Percentiles rank a stretch among this genome's conserved stretches.
Evolutionary conservation across 2,888 invertebrate species (phyloP).

Genomic region (Troides helena): DNA sequence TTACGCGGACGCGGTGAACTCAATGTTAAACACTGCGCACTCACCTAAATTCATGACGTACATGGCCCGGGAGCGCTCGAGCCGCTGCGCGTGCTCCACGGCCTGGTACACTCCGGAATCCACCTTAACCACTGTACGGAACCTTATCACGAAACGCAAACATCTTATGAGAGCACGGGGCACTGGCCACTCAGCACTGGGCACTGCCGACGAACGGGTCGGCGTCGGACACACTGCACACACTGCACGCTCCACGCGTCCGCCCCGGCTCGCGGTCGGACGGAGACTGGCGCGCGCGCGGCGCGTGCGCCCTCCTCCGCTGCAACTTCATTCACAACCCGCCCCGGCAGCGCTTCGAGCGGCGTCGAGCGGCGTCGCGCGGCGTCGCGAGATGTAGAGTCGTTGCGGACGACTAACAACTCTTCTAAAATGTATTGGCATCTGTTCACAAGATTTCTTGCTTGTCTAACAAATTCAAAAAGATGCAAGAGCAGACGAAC

Average conservation of each 20-base stretch:
- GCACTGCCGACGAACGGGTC: slow-evolving; percentile 61
- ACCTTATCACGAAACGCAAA: slow-evolving; percentile 70
- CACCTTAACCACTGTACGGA: slow-evolving; percentile 68
- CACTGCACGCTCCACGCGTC: slow-evolving; percentile 48
- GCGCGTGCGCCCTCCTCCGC: slow-evolving; percentile 36
- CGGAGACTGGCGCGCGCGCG: slow-evolving; percentile 53
- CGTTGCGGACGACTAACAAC: no score
- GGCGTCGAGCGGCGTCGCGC: no score
- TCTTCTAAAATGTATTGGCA: no score
- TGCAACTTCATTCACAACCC: slow-evolving; percentile 35
- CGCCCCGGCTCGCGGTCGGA: slow-evolving; percentile 62
- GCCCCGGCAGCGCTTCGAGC: not conserved
- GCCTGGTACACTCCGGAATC: slow-evolving; percentile 77
- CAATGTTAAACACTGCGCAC: slow-evolving; percentile 63
- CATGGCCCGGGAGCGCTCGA: slow-evolving; percentile 79
- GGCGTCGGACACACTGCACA: slow-evolving; percentile 33
- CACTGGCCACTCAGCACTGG: slow-evolving; percentile 34
- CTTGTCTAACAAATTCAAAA: no score
- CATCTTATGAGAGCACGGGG: slow-evolving; percentile 58
- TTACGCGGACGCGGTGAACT: slow-evolving; percentile 64
- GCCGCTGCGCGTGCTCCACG: slow-evolving; percentile 76
- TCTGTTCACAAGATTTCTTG: no score
- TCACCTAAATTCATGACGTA: slow-evolving; percentile 81
- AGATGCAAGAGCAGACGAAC: no score
- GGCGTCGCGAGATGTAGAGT: no score